These are phyloP conservation scores for Trididemnum clinides DNA, from an alignment of 23 tunicate species.

Conservation along the genomic window DNA sequence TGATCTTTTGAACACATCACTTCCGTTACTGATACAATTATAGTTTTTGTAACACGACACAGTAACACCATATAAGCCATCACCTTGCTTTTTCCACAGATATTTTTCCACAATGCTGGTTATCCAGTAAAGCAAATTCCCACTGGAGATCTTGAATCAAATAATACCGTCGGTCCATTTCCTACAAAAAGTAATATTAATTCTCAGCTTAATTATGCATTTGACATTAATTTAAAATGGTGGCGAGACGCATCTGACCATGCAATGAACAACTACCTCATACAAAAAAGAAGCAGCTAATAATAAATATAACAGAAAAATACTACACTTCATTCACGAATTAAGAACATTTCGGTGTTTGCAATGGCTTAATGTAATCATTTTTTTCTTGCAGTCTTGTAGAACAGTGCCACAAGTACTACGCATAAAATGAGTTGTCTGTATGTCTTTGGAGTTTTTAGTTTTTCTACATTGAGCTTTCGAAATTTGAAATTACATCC, in stretches of 20 bases:
- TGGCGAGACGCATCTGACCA: not conserved
- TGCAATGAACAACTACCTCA: not conserved
- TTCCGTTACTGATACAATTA: not conserved
- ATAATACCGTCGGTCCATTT: constrained; percentile 88
- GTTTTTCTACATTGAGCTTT: no score
- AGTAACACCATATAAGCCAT: not conserved
- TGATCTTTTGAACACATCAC: not conserved
- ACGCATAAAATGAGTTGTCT: no score
- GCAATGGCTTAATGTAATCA: no score
- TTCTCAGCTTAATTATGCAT: not conserved
- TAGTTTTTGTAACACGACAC: not conserved
- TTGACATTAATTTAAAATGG: not conserved
- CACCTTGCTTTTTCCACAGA: constrained; percentile 63
- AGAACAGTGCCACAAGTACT: no score
- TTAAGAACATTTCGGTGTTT: no score
- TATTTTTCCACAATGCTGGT: constrained; percentile 66
- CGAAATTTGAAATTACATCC: no score
- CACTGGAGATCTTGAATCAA: constrained; percentile 85
- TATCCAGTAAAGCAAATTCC: constrained; percentile 89
- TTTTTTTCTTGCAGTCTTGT: no score
- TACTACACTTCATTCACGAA: not conserved
- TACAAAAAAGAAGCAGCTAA: not conserved
- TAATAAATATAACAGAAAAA: not conserved
- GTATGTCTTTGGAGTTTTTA: no score
- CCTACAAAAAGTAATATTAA: constrained; percentile 52